Evolutionary conservation across 1,140 invertebrate genomes (phyloP).

Genomic region (Berghia stephanieae): DNA sequence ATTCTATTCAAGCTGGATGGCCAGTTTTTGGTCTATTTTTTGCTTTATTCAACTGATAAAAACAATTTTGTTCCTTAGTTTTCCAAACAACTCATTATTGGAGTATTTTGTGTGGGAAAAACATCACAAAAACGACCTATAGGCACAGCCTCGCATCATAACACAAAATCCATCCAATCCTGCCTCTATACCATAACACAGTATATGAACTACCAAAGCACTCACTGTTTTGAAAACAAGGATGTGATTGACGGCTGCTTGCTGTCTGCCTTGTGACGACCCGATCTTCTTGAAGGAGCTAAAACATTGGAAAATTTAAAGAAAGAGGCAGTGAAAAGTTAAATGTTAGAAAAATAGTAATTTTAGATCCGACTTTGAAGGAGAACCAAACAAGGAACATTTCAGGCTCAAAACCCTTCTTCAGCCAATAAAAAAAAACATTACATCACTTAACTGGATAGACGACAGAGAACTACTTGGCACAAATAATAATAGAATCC

Average conservation of each 20-base stretch:
- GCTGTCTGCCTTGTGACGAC: background rate
- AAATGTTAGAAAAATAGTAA: background rate
- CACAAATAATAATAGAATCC: too few species aligned
- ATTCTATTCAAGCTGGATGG: too few species aligned
- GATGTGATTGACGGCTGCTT: constrained; percentile 24
- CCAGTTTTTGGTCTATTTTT: too few species aligned
- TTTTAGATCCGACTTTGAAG: background rate
- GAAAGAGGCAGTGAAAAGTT: background rate
- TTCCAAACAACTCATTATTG: background rate
- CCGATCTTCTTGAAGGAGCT: constrained; percentile 18
- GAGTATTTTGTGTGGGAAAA: background rate
- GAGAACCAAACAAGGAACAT: too few species aligned
- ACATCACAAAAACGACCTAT: background rate
- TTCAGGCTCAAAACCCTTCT: too few species aligned
- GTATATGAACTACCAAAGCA: background rate
- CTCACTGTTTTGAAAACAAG: constrained; percentile 25
- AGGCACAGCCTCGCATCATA: too few species aligned
- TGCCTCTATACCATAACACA: background rate
- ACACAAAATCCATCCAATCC: background rate
- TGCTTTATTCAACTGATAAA: too few species aligned
- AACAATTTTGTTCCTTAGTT: background rate
- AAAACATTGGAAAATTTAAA: background rate
- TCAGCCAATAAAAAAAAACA: background rate
- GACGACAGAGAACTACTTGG: background rate
- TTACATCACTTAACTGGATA: background rate